phyloP scores from a whole-genome alignment of 2,113 vertebrate genomes.

The Corydoras maculifer region DNA sequence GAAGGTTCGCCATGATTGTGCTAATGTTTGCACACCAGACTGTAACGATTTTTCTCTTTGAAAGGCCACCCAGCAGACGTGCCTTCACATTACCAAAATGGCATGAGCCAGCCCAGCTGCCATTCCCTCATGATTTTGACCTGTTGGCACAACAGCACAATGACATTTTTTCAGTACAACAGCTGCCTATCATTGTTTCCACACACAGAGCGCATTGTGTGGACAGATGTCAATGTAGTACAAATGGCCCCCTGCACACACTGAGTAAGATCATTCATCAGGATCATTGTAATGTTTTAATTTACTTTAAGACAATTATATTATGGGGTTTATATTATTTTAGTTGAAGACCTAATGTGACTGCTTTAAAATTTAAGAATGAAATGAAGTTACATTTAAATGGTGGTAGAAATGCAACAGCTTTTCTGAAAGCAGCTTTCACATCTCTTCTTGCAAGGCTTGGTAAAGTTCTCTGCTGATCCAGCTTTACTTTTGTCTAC shows the following conservation, averaged over 20 bases:
- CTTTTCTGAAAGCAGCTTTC: too few relatives aligned
- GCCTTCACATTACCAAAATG: conserved; percentile 16
- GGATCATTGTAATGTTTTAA: background rate
- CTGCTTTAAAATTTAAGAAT: too few relatives aligned
- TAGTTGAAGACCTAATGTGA: too few relatives aligned
- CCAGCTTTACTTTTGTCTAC: too few relatives aligned
- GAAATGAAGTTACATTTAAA: too few relatives aligned
- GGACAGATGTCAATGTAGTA: background rate
- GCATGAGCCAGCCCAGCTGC: conserved; percentile 19
- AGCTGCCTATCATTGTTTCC: background rate
- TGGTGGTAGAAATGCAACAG: too few relatives aligned
- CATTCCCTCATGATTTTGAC: conserved; percentile 15
- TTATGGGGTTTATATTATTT: too few relatives aligned
- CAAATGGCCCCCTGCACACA: background rate
- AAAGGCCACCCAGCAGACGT: conserved; percentile 43
- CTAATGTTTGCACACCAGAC: conserved; percentile 12
- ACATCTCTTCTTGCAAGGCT: too few relatives aligned
- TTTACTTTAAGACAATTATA: conserved; percentile 4
- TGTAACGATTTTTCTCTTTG: conserved; percentile 14
- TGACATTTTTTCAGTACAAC: conserved; percentile 14
- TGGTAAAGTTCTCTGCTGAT: too few relatives aligned
- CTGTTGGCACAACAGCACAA: conserved; percentile 5
- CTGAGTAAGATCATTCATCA: background rate
- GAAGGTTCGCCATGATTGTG: conserved; percentile 38
- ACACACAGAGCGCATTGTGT: conserved; percentile 14